Evolutionary conservation across 2,888 invertebrate genomes (phyloP).

Genomic region (Drosophila rellima): DNA sequence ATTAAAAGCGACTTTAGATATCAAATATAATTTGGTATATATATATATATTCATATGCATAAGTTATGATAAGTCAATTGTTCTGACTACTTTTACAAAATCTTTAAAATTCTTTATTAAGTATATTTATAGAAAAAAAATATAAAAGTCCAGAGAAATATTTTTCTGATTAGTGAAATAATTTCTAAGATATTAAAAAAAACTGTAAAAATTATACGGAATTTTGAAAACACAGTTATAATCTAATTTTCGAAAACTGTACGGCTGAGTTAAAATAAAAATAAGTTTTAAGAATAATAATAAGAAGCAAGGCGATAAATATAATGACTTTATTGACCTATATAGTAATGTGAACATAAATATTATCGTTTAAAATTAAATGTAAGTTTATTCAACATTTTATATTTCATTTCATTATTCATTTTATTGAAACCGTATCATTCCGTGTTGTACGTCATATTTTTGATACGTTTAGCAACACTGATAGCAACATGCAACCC

Average conservation of each 20-base stretch:
- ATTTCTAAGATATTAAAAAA: too few relatives aligned
- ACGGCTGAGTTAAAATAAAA: too few relatives aligned
- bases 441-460: conserved; percentile 2
- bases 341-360: background rate
- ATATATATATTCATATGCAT: too few relatives aligned
- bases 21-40: too few relatives aligned
- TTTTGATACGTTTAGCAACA: conserved; percentile 23
- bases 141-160: too few relatives aligned
- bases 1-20: too few relatives aligned
- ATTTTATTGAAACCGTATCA: background rate
- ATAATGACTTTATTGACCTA: background rate
- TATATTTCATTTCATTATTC: background rate
- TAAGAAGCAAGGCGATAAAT: background rate
- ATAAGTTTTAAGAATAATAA: background rate
- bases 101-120: too few relatives aligned
- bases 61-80: too few relatives aligned
- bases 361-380: background rate
- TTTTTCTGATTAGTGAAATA: too few relatives aligned
- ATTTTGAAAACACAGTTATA: background rate
- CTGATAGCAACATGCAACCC: conserved; percentile 48
- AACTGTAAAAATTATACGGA: too few relatives aligned
- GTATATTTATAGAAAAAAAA: too few relatives aligned
- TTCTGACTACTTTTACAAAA: too few relatives aligned
- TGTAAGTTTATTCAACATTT: background rate
- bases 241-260: background rate